Percentiles rank a stretch among this genome's conserved stretches.
phyloP scores from a whole-genome alignment of 2,797 vertebrate genomes.

The Oreortyx pictus region DNA sequence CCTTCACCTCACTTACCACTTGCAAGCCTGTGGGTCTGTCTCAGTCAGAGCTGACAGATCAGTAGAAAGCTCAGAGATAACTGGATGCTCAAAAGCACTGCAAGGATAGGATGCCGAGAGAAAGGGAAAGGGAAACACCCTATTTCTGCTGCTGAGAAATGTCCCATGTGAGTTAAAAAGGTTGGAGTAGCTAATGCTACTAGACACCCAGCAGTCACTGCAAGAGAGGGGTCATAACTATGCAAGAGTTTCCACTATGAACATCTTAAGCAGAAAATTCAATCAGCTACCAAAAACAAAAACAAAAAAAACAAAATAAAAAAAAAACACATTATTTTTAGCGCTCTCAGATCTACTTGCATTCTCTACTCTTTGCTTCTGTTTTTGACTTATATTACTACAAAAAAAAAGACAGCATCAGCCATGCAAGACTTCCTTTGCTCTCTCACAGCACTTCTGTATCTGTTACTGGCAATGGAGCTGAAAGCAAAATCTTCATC shows the following conservation, averaged over 20 bases:
- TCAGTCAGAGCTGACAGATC: neutral
- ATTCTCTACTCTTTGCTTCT: neutral
- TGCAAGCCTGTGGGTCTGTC: neutral
- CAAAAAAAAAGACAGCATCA: neutral
- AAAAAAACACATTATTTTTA: neutral
- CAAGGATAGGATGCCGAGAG: neutral
- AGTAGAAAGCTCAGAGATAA: neutral
- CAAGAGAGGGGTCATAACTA: neutral
- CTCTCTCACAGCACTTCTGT: neutral
- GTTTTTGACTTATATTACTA: neutral
- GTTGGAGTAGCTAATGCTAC: neutral
- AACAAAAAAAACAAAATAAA: neutral
- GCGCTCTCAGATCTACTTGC: neutral
- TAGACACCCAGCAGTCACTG: too few species aligned
- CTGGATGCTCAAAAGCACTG: neutral
- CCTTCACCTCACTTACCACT: conserved; percentile 18
- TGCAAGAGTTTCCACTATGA: neutral
- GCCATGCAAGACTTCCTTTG: neutral
- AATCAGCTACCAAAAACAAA: neutral
- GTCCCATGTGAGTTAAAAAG: too few species aligned
- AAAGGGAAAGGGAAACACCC: neutral
- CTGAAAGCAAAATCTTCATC: neutral
- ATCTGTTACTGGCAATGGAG: neutral
- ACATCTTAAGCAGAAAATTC: neutral
- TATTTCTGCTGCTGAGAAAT: neutral